These are phyloP conservation scores for Micromys minutus DNA, from an alignment of 2,113 vertebrate genomes.

Conservation along the genomic window DNA sequence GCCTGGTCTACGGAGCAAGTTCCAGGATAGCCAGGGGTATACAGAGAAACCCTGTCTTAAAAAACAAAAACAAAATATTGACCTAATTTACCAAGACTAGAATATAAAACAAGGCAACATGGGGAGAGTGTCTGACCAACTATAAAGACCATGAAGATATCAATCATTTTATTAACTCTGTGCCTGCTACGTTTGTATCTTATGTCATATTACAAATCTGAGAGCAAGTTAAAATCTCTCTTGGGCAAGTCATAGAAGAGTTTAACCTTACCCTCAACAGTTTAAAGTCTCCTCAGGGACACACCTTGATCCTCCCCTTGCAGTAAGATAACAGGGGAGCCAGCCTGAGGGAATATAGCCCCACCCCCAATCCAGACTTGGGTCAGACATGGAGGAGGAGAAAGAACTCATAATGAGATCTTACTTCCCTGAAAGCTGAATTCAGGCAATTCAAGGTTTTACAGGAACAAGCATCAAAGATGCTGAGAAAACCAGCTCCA, in stretches of 20 bases:
- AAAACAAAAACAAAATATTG: neutral
- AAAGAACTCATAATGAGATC: neutral
- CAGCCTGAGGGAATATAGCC: neutral
- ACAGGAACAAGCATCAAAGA: constrained; percentile 53
- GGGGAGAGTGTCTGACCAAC: neutral
- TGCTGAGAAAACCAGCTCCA: neutral
- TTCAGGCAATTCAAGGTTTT: neutral
- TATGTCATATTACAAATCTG: constrained; percentile 12
- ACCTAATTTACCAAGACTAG: constrained; percentile 24
- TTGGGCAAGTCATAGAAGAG: neutral
- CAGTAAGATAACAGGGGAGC: neutral
- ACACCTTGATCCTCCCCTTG: neutral
- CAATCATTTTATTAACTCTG: constrained; percentile 28
- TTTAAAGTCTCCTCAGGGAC: constrained; percentile 13
- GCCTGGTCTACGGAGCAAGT: neutral
- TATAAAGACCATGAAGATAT: neutral
- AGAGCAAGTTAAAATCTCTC: constrained; percentile 21
- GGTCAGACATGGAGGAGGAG: neutral
- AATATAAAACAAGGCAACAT: constrained; percentile 9
- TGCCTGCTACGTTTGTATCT: neutral
- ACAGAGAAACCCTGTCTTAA: neutral
- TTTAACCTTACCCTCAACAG: neutral
- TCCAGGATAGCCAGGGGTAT: neutral
- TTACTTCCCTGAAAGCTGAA: constrained; percentile 17
- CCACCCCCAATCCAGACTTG: neutral